Conservation (phyloP, 1,140 invertebrate genomes). For the Telenomus remus region DNA sequence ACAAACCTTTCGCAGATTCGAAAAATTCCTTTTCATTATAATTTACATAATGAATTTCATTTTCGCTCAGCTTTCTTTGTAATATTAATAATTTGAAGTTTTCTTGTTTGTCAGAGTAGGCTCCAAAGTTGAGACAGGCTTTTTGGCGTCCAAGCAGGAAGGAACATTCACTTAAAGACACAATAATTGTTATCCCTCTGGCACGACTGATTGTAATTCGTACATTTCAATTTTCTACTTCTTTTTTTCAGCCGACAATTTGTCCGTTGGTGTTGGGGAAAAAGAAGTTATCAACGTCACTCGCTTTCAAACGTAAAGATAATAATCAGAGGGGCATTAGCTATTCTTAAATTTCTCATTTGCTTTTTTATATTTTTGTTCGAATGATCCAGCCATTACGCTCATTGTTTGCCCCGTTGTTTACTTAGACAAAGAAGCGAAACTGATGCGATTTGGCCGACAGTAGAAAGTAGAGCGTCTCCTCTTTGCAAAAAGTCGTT, state of each 20-base stretch:
- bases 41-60: no score
- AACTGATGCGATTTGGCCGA: conserved; percentile 22
- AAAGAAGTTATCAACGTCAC: conserved; percentile 24
- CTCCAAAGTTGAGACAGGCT: no score
- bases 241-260: background rate
- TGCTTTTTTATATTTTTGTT: conserved; percentile 27
- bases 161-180: background rate
- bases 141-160: background rate
- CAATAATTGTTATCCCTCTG: conserved; percentile 17
- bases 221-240: conserved; percentile 6
- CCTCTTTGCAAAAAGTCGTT: conserved; percentile 28
- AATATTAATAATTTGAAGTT: no score
- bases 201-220: conserved; percentile 12
- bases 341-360: conserved; percentile 16
- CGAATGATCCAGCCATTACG: conserved; percentile 4
- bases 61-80: no score
- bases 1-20: no score
- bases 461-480: conserved; percentile 45
- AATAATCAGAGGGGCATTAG: conserved; percentile 20
- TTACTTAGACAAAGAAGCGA: conserved; percentile 29
- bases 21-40: no score
- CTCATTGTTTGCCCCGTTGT: background rate
- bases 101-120: no score
- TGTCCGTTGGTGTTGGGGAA: conserved; percentile 1
- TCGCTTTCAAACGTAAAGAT: conserved; percentile 9